Evolutionary conservation across 2,888 invertebrate species (phyloP).

Genomic region (Cordilura impudica): DNA sequence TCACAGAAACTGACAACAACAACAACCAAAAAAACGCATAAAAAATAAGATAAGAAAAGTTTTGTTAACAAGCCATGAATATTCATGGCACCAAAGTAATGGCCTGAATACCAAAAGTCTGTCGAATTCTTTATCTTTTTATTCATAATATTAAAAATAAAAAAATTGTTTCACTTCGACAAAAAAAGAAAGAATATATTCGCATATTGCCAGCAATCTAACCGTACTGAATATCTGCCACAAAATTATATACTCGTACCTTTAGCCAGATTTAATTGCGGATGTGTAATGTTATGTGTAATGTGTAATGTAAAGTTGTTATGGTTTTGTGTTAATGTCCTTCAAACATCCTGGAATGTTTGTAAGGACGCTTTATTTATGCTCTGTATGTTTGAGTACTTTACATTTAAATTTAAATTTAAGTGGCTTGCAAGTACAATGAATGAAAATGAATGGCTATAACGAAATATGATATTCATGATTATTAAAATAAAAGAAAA

Average conservation of each 20-base stretch:
- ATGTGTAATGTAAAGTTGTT: background rate
- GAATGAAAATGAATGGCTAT: background rate
- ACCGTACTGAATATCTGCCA: background rate
- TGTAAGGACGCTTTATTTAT: background rate
- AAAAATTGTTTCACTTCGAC: constrained; percentile 38
- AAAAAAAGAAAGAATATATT: background rate
- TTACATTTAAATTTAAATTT: constrained; percentile 55
- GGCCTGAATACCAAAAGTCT: constrained; percentile 16
- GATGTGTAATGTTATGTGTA: constrained; percentile 35
- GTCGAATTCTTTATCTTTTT: constrained; percentile 49
- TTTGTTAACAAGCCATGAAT: constrained; percentile 61
- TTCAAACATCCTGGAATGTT: constrained; percentile 23
- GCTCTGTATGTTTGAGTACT: constrained; percentile 2
- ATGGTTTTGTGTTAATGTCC: constrained; percentile 25
- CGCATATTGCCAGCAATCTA: background rate
- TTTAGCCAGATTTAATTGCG: constrained; percentile 54
- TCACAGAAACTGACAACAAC: constrained; percentile 27
- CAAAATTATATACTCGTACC: constrained; percentile 20
- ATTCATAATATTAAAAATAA: constrained; percentile 46
- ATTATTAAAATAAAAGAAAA: constrained; percentile 10
- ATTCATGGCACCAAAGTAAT: constrained; percentile 55
- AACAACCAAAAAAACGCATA: constrained; percentile 27
- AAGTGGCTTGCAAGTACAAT: constrained; percentile 32
- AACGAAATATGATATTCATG: background rate
- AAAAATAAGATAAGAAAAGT: constrained; percentile 59